Evolutionary conservation across 2,888 invertebrate species (phyloP), one percentile per base, ranked within the genome.

Genomic region (Euphydryas editha): DNA sequence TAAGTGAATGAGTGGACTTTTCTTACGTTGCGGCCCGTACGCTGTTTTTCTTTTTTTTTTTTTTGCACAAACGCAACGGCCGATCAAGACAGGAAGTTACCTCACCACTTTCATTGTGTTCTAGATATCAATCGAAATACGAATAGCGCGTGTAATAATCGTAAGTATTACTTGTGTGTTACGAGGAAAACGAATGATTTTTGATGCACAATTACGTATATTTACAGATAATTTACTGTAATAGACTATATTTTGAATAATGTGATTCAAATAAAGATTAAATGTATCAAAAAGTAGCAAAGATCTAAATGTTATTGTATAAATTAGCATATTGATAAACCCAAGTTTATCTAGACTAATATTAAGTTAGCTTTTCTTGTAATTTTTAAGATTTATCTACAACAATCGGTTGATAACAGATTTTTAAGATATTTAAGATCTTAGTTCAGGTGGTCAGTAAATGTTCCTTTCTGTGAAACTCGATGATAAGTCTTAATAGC

Each of bases 71-170:
- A 65, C 70, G 71, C 73, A 57, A 59, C 69, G 68, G 69, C 63
- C 67, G 59, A 20, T 62, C 71, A 63, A 49, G 68, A 60, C 57
- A 70, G 69, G 71, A 66, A 70, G 56, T 87, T 86, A 81, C 81
- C 80, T 78, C 82, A 85, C 75, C 78, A 83, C 87, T 87, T 87
- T 86, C 87, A 85, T 86, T 86, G 80, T 84, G 76, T 83, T 83
- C 80, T 81, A 78, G 80, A 84, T 86, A 83, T 79, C 75, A 81
- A 76, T 79, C 72, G 73, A 70, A 73, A 66, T 63, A 64, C 68
- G 58, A 59, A 62, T 59, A 70, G 63, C 61, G 63, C 71, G 62
- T 64, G 65, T 68, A 69, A 67, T 58, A 66, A 10, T 60, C 18
- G 54, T 51, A 51, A 51, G 21, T 15, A 65, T 60, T 39, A 59